phyloP scores from a whole-genome alignment of 2,113 vertebrate genomes.

The Casuarius casuarius region DNA sequence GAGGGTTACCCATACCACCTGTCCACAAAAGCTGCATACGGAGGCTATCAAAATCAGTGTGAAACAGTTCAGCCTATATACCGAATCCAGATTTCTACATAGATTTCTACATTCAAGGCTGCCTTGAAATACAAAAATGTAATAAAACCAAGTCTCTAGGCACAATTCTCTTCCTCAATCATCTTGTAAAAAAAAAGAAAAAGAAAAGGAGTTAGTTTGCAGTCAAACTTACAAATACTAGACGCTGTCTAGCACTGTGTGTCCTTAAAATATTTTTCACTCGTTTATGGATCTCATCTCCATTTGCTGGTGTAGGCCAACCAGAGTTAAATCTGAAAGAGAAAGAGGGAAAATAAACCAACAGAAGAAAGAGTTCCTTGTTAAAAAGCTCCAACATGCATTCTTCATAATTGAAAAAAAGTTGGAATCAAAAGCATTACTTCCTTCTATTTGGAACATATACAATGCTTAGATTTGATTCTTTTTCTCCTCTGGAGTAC shows the following conservation, averaged over 20 bases:
- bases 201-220: neutral
- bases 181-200: neutral
- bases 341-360: slow-evolving; percentile 1
- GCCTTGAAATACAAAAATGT: neutral
- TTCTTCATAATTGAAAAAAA: no score
- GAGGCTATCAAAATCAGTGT: neutral
- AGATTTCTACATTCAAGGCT: neutral
- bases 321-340: slow-evolving; percentile 82
- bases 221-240: slow-evolving; percentile 80
- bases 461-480: neutral
- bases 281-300: slow-evolving; percentile 90
- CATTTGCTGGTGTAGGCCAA: slow-evolving; percentile 81
- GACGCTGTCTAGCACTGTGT: slow-evolving; percentile 79
- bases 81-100: neutral
- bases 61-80: neutral
- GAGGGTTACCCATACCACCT: neutral
- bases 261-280: slow-evolving; percentile 91
- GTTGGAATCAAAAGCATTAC: neutral
- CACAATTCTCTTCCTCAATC: neutral
- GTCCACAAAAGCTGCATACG: neutral
- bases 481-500: slow-evolving; percentile 6
- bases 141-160: neutral
- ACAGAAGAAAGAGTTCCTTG: neutral
- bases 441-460: neutral
- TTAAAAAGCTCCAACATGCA: neutral